These are phyloP conservation scores for Patella depressa DNA, from an alignment of 2,888 invertebrate species.

Conservation along the genomic window DNA sequence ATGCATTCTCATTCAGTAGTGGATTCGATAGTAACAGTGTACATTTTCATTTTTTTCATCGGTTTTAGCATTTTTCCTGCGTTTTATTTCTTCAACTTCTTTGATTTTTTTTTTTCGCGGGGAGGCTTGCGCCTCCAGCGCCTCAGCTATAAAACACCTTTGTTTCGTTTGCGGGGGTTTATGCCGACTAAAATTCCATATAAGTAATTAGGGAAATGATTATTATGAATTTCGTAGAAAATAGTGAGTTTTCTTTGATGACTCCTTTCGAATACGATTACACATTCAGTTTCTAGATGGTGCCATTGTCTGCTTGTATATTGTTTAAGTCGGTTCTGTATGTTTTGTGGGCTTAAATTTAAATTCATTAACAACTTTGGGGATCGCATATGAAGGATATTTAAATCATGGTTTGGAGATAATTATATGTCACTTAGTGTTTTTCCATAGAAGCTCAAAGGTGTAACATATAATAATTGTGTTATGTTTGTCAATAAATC, in stretches of 20 bases:
- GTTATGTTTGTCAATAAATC: too few relatives aligned
- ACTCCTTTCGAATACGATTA: not conserved
- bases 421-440: not conserved
- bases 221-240: not conserved
- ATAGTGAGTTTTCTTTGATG: not conserved
- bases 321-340: constrained; percentile 13
- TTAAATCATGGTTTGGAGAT: constrained; percentile 22
- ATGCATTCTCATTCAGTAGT: too few relatives aligned
- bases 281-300: constrained; percentile 17
- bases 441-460: not conserved
- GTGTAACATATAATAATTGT: too few relatives aligned
- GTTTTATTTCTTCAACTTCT: too few relatives aligned
- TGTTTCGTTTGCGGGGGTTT: not conserved
- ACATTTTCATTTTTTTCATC: too few relatives aligned
- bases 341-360: constrained; percentile 22
- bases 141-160: too few relatives aligned
- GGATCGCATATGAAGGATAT: constrained; percentile 20
- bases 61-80: too few relatives aligned
- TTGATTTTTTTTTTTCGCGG: too few relatives aligned
- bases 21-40: too few relatives aligned
- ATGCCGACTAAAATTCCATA: not conserved
- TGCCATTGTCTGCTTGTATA: constrained; percentile 1
- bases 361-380: constrained; percentile 25
- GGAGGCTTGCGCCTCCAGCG: too few relatives aligned
- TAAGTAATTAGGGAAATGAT: not conserved